Evolutionary conservation across 2,797 vertebrate genomes (phyloP).

Genomic region (Eulemur mongoz): DNA sequence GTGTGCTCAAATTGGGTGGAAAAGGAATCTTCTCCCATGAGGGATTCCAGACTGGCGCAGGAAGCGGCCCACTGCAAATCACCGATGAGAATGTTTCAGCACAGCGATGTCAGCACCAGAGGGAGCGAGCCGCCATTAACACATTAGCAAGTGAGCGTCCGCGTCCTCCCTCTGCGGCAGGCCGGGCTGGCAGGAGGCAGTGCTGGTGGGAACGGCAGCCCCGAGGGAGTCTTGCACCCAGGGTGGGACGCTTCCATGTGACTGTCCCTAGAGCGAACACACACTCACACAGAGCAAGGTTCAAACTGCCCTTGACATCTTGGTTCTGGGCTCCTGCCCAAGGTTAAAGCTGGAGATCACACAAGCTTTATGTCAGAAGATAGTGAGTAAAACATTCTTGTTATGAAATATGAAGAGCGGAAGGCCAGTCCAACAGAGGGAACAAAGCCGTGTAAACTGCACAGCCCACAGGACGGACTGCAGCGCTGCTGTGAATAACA

Average conservation of each 20-base stretch:
- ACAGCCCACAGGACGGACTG: accelerated
- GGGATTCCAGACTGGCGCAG: neutral
- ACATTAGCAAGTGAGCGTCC: conserved; percentile 40
- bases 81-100: neutral
- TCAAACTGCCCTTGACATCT: neutral
- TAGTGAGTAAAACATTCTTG: neutral
- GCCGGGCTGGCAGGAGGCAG: neutral
- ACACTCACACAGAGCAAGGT: neutral
- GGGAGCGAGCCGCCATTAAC: neutral
- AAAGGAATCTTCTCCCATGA: neutral
- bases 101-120: neutral
- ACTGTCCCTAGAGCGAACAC: accelerated
- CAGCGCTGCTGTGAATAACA: accelerated
- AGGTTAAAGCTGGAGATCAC: neutral
- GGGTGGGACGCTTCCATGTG: neutral
- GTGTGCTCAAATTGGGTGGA: neutral
- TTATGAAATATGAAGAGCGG: neutral
- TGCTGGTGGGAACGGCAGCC: neutral
- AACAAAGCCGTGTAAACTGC: neutral
- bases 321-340: neutral
- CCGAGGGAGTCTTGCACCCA: neutral
- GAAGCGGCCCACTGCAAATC: neutral
- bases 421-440: neutral
- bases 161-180: neutral
- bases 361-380: conserved; percentile 8